These are phyloP conservation scores for Micronycteris hirsuta DNA, from an alignment of 2,113 vertebrate genomes.

Conservation along the genomic window DNA sequence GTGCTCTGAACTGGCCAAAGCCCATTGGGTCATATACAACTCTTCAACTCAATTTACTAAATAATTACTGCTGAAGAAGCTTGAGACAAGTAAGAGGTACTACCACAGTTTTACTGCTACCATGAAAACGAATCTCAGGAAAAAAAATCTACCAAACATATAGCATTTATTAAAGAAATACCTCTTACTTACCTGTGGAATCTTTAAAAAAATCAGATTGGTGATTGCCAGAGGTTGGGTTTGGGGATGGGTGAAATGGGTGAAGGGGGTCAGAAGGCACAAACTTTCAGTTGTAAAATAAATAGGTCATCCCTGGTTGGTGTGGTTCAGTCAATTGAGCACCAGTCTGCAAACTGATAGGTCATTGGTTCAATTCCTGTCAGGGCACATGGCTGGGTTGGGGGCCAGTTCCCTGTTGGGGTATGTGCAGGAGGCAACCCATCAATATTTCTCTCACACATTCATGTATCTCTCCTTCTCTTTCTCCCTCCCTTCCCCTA, in stretches of 20 bases:
- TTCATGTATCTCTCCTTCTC: no score
- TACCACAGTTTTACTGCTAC: not conserved
- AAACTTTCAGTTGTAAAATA: not conserved
- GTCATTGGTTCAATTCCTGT: no score
- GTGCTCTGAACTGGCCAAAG: not conserved
- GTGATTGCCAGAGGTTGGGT: not conserved
- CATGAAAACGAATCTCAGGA: not conserved
- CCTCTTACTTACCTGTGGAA: not conserved
- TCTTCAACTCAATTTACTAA: not conserved
- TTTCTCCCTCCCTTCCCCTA: no score
- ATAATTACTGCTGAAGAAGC: not conserved
- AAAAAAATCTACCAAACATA: not conserved
- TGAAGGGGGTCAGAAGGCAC: not conserved
- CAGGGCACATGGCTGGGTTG: no score
- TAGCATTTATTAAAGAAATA: not conserved
- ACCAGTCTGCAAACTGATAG: no score
- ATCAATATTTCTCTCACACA: no score
- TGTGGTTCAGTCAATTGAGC: no score
- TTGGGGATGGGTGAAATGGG: not conserved
- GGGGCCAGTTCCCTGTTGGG: no score
- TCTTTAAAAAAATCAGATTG: not conserved
- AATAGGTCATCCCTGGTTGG: no score
- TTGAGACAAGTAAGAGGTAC: not conserved
- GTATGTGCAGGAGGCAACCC: no score
- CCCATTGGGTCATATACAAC: rapidly evolving